Evolutionary conservation across 35 echinoderm and acorn worm genomes (phyloP), one percentile per base, ranked within the genome.

Genomic region (Diadema setosum): DNA sequence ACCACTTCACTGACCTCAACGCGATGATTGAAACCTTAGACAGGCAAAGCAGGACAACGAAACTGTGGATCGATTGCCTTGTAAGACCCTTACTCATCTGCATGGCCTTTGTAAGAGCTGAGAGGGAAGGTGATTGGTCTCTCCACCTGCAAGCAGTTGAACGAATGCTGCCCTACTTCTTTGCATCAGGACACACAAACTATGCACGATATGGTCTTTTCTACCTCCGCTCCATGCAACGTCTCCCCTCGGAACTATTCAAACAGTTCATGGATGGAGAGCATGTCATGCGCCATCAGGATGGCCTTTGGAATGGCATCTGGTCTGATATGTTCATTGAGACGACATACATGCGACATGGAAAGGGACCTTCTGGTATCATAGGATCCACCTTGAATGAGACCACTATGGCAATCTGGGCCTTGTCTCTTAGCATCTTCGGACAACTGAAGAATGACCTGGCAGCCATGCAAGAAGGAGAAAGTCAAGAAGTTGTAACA

Each of bases 321-420:
- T 93, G 91, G 86, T 70, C 55, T 75, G 91, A 89, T 85, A 89
- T 89, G 76, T 89, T 50, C 45, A 93, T 93, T 39, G 91, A 93
- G 30, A 89, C 86, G 1, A 93, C 91, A 26, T 93, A 76, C 46
- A 93, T 94, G 91, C 8, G 91, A 20, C 83, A 93, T 74, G 85
- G 91, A 27, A 18, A 45, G 5, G 24, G 45, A 64, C 25, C 37
- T 0, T 2, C 21, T 83, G 91, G 91, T 7, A 89, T 94, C 5
- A 60, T 94, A 29, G 91, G 86, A 7, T 87, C 86, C 7, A 93
- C 91, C 4, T 81, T 93, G 58, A 84, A 89, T 8, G 55, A 55
- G 0, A 42, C 89, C 39, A 93, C 84, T 14, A 35, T 89, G 80
- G 84, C 81, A n/a, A 48, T 27, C 1, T 88, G 91, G 82, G 82